These are phyloP conservation scores for Triplophysa tibetana DNA, from an alignment of 2,113 vertebrate species.

Conservation along the genomic window DNA sequence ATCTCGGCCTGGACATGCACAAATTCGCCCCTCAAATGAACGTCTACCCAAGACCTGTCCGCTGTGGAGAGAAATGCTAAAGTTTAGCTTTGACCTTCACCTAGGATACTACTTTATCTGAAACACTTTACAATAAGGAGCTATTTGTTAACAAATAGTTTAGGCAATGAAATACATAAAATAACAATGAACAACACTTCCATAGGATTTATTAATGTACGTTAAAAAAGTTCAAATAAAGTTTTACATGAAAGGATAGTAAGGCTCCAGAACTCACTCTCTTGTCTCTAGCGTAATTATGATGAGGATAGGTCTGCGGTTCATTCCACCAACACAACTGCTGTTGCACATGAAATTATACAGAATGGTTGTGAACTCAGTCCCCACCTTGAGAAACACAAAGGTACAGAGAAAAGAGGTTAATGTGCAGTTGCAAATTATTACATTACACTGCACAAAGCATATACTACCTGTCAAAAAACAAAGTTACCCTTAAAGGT, in stretches of 20 bases:
- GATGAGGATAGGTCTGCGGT: constrained; percentile 94
- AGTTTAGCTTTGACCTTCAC: not conserved
- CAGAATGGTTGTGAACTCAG: constrained; percentile 96
- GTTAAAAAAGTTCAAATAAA: no score
- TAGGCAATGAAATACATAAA: no score
- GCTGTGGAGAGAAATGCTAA: constrained; percentile 53
- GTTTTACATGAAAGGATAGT: not conserved
- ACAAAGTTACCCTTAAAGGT: no score
- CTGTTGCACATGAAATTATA: constrained; percentile 99
- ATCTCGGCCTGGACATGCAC: constrained; percentile 93
- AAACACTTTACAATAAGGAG: no score
- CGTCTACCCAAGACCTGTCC: constrained; percentile 79
- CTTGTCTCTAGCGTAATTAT: constrained; percentile 95
- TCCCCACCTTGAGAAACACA: constrained; percentile 84
- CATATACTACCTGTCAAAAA: not conserved
- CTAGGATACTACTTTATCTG: no score
- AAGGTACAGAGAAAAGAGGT: not conserved
- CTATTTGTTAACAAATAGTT: no score
- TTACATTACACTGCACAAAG: not conserved
- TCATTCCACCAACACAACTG: constrained; percentile 99
- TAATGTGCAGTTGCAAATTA: not conserved
- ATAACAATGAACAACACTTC: no score
- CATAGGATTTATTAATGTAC: no score
- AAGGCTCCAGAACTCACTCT: constrained; percentile 80
- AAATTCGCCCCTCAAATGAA: constrained; percentile 87